A percentile compares a stretch with the other conserved stretches of the same genome.
These are phyloP conservation scores for Hiodon alosoides DNA, from an alignment of 2,113 vertebrate species.

Conservation along the genomic window DNA sequence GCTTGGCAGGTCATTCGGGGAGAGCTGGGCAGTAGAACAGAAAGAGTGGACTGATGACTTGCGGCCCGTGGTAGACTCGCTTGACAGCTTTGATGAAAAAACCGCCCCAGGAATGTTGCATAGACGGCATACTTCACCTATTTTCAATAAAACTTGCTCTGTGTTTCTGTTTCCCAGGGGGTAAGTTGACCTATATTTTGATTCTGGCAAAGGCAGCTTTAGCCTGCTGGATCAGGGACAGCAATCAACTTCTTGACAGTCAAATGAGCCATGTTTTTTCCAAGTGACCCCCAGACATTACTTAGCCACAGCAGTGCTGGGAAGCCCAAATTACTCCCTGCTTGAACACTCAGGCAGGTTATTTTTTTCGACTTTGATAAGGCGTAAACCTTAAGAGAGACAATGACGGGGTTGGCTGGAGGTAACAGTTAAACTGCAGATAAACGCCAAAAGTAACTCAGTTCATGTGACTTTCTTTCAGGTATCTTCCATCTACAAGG, in stretches of 20 bases:
- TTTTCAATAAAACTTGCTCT: conserved; percentile 44
- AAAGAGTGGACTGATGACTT: conserved; percentile 36
- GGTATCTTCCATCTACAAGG: conserved; percentile 98
- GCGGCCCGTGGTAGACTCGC: conserved; percentile 40
- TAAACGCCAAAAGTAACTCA: not conserved
- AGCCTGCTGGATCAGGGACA: conserved; percentile 39
- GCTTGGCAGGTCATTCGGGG: conserved; percentile 5
- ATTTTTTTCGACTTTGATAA: not conserved
- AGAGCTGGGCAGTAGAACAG: conserved; percentile 50
- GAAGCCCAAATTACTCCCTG: conserved; percentile 18
- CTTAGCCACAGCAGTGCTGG: not conserved
- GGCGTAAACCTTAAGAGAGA: not conserved
- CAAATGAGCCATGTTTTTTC: conserved; percentile 33
- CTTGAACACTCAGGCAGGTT: not conserved
- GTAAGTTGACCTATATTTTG: conserved; percentile 57
- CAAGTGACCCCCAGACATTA: conserved; percentile 22
- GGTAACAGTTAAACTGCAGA: not conserved
- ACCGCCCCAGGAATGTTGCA: conserved; percentile 57
- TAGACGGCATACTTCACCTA: conserved; percentile 41
- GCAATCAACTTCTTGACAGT: conserved; percentile 43
- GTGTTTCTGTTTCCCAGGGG: conserved; percentile 34
- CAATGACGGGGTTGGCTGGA: no score
- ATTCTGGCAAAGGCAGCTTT: conserved; percentile 48
- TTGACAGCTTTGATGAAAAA: conserved; percentile 57
- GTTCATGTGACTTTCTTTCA: conserved; percentile 48